phyloP scores from a whole-genome alignment of 2,888 invertebrate genomes.

The Parapristionchus giblindavisi region DNA sequence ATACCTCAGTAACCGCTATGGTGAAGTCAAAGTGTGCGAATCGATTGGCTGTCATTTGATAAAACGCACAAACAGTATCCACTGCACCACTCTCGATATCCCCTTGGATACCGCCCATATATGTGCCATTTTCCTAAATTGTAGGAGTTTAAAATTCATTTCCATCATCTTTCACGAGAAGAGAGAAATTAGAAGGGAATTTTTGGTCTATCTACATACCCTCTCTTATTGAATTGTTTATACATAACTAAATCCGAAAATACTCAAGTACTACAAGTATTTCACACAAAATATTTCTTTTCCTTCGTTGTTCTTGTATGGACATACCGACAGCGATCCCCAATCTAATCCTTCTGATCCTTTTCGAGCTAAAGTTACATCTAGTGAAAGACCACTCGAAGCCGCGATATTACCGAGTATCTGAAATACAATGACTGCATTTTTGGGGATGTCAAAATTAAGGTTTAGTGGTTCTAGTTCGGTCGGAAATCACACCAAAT shows the following conservation, averaged over 20 bases:
- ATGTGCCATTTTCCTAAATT: slow-evolving; percentile 16
- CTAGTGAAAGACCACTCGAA: background rate
- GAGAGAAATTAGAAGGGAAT: background rate
- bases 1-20: background rate
- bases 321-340: background rate
- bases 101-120: slow-evolving; percentile 6
- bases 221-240: too few species aligned
- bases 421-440: too few species aligned
- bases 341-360: background rate
- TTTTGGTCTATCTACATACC: background rate
- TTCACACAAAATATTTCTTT: too few species aligned
- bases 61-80: slow-evolving; percentile 9
- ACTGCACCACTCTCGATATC: slow-evolving; percentile 10
- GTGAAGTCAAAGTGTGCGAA: slow-evolving; percentile 23
- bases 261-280: too few species aligned
- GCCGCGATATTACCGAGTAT: slow-evolving; percentile 1
- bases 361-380: background rate
- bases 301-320: too few species aligned
- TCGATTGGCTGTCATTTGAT: slow-evolving; percentile 23
- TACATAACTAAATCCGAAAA: too few species aligned
- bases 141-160: too few species aligned
- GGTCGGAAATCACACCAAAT: too few species aligned
- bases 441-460: too few species aligned
- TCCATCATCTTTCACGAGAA: background rate
- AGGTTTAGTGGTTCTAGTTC: too few species aligned